phyloP scores from a whole-genome alignment of 2,888 invertebrate genomes.

The Catocala nupta region DNA sequence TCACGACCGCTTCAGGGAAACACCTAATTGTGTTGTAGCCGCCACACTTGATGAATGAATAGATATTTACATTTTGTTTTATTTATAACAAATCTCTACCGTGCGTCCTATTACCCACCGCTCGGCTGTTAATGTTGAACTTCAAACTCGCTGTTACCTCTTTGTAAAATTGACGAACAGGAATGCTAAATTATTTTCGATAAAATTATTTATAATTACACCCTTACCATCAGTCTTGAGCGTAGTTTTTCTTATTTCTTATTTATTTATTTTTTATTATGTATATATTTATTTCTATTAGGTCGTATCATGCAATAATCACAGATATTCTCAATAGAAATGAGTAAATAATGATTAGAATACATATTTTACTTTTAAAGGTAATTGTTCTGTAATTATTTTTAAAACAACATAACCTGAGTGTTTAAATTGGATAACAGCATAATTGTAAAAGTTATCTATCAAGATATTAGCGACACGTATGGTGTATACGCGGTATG shows the following conservation, averaged over 20 bases:
- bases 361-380: no score
- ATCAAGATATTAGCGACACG: slow-evolving; percentile 28
- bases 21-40: slow-evolving; percentile 76
- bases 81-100: slow-evolving; percentile 38
- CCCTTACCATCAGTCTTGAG: no score
- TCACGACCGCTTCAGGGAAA: slow-evolving; percentile 69
- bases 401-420: no score
- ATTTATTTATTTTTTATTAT: no score
- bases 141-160: not conserved
- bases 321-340: no score
- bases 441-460: slow-evolving; percentile 17
- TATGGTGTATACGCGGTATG: not conserved
- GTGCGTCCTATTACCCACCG: slow-evolving; percentile 13
- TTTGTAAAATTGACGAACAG: not conserved
- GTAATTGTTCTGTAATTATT: no score
- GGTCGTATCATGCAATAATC: no score
- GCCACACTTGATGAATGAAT: slow-evolving; percentile 68
- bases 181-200: not conserved
- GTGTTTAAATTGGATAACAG: no score
- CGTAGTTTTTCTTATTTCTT: no score
- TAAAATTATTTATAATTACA: no score
- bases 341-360: no score
- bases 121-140: slow-evolving; percentile 10
- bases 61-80: slow-evolving; percentile 48
- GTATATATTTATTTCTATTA: no score